phyloP scores from a whole-genome alignment of 2,113 vertebrate species.

The Progne subis region DNA sequence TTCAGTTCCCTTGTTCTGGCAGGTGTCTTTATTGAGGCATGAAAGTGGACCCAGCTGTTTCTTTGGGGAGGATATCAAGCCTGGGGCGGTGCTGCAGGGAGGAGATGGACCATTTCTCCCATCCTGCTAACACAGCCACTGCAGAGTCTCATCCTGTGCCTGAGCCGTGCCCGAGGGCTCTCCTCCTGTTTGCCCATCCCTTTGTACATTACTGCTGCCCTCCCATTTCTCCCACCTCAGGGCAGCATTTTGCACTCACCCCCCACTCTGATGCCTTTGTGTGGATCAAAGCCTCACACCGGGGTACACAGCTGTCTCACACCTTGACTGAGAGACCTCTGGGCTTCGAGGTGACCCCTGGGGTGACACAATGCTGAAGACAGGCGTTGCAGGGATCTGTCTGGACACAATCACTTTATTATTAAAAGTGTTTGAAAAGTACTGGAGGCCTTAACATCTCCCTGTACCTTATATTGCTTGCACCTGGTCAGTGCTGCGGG shows the following conservation, averaged over 20 bases:
- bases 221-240: no score
- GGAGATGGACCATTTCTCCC: not conserved
- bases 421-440: not conserved
- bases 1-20: not conserved
- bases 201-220: not conserved
- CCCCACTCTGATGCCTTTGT: rapidly evolving
- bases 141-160: not conserved
- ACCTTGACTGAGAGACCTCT: not conserved
- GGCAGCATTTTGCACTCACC: not conserved
- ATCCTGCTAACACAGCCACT: not conserved
- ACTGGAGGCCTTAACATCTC: not conserved
- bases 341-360: not conserved
- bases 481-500: not conserved
- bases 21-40: rapidly evolving
- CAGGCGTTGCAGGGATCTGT: not conserved
- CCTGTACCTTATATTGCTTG: not conserved
- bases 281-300: no score
- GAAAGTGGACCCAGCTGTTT: not conserved
- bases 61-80: not conserved
- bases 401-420: not conserved
- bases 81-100: not conserved
- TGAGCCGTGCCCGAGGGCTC: rapidly evolving
- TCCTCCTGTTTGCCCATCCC: not conserved
- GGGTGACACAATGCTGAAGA: rapidly evolving
- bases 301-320: not conserved